These are phyloP conservation scores for Tholera decimalis DNA, from an alignment of 2,888 invertebrate species.

Conservation along the genomic window DNA sequence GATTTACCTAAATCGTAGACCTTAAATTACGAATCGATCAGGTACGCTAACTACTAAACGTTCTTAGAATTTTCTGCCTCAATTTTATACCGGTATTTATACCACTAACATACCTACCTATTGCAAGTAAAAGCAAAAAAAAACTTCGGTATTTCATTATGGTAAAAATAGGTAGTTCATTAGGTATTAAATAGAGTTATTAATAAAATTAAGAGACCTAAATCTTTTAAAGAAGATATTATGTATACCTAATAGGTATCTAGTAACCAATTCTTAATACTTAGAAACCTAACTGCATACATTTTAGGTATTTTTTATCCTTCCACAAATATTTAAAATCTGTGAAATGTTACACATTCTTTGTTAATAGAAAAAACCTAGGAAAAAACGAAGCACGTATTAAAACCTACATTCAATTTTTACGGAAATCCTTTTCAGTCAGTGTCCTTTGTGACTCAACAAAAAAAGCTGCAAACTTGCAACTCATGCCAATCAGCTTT, in stretches of 20 bases:
- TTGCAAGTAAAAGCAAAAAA: too few relatives aligned
- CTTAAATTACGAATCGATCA: too few relatives aligned
- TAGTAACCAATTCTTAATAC: background rate
- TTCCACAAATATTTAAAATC: background rate
- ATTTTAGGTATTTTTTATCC: background rate
- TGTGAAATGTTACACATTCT: background rate
- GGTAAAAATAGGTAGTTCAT: too few relatives aligned
- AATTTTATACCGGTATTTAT: too few relatives aligned
- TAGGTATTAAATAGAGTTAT: too few relatives aligned
- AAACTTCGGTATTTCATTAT: too few relatives aligned
- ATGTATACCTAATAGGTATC: too few relatives aligned
- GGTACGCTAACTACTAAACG: too few relatives aligned
- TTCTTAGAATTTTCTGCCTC: too few relatives aligned
- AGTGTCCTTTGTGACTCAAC: background rate
- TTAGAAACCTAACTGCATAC: background rate
- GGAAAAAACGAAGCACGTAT: background rate
- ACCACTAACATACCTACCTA: too few relatives aligned
- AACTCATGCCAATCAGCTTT: constrained; percentile 33
- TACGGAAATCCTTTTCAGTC: constrained; percentile 19
- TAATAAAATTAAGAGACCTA: background rate
- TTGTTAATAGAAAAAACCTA: constrained; percentile 4
- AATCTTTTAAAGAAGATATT: background rate
- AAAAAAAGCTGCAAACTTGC: constrained; percentile 25
- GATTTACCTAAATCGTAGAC: too few relatives aligned
- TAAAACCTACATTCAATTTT: too few relatives aligned